Evolutionary conservation across 2,797 vertebrate genomes (phyloP).

Genomic region (Pitangus sulphuratus): DNA sequence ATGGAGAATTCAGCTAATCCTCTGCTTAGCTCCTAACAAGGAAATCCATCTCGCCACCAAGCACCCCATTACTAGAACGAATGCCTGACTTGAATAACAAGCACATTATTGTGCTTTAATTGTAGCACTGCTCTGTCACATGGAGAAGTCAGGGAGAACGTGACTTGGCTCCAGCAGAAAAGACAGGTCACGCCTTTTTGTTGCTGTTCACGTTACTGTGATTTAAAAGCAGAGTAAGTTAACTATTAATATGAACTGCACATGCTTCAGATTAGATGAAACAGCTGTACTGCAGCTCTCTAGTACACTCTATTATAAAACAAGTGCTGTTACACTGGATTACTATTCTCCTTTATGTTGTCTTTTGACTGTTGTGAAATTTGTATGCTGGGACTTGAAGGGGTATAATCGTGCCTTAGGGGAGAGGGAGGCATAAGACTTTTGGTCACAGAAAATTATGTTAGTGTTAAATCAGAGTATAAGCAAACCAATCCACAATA

Average conservation of each 20-base stretch:
- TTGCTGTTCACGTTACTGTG: conserved; percentile 58
- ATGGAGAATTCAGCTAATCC: conserved; percentile 89
- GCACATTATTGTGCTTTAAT: conserved; percentile 87
- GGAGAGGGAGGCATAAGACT: background rate
- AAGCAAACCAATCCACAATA: background rate
- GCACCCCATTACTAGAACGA: conserved; percentile 85
- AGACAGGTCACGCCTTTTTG: conserved; percentile 67
- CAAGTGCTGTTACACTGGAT: conserved; percentile 64
- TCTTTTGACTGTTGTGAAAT: conserved; percentile 58
- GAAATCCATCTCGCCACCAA: conserved; percentile 86
- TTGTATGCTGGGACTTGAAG: conserved; percentile 11
- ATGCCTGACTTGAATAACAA: conserved; percentile 89
- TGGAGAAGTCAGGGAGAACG: conserved; percentile 78
- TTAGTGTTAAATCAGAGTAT: conserved; percentile 26
- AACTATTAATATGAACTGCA: conserved; percentile 73
- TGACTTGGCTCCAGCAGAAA: conserved; percentile 64
- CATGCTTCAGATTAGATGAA: conserved; percentile 69
- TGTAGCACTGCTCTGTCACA: conserved; percentile 79
- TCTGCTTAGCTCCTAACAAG: conserved; percentile 88
- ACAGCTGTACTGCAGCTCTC: conserved; percentile 56
- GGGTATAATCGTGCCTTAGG: conserved; percentile 3
- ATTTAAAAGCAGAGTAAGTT: conserved; percentile 72
- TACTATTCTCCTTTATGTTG: conserved; percentile 24
- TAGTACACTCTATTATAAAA: conserved; percentile 63
- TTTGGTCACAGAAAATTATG: conserved; percentile 35